Conservation (phyloP, 1,140 invertebrate species). For the Goniozus legneri region DNA sequence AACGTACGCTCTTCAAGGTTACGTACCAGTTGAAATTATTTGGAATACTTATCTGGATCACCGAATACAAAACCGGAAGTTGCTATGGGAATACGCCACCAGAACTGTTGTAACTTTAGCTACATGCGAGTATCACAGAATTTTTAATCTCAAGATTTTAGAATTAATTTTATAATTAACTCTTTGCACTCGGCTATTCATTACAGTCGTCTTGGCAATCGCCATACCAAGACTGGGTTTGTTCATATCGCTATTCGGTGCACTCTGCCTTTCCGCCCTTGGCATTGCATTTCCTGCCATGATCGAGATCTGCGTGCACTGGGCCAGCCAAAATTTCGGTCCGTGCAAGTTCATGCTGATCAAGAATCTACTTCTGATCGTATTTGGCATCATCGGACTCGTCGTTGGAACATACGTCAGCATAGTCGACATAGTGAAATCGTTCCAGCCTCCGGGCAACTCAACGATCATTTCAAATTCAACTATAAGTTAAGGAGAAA, state of each 20-base stretch:
- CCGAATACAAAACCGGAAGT: conserved; percentile 51
- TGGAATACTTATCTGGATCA: conserved; percentile 73
- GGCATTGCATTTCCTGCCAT: conserved; percentile 81
- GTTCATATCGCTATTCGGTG: conserved; percentile 82
- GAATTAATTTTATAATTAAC: conserved; percentile 19
- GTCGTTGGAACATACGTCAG: conserved; percentile 69
- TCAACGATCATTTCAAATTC: too few species aligned
- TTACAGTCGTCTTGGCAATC: conserved; percentile 70
- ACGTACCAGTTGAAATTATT: conserved; percentile 87
- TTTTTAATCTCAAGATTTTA: conserved; percentile 19
- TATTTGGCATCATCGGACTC: conserved; percentile 66
- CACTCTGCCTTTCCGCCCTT: conserved; percentile 73
- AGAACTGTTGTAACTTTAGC: conserved; percentile 64
- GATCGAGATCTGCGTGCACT: conserved; percentile 69
- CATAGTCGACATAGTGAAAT: conserved; percentile 59
- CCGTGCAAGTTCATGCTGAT: conserved; percentile 46
- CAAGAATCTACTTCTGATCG: conserved; percentile 61
- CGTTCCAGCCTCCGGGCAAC: conserved; percentile 25
- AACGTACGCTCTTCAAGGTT: conserved; percentile 89
- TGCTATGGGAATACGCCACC: conserved; percentile 63
- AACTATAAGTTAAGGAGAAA: too few species aligned
- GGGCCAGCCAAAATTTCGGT: conserved; percentile 52
- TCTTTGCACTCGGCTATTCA: conserved; percentile 5
- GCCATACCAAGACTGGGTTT: conserved; percentile 73
- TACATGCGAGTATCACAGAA: conserved; percentile 66